Percentiles rank a stretch among this genome's conserved stretches.
Conservation (phyloP, 2,888 invertebrate genomes). For the Xestobium rufovillosum region DNA sequence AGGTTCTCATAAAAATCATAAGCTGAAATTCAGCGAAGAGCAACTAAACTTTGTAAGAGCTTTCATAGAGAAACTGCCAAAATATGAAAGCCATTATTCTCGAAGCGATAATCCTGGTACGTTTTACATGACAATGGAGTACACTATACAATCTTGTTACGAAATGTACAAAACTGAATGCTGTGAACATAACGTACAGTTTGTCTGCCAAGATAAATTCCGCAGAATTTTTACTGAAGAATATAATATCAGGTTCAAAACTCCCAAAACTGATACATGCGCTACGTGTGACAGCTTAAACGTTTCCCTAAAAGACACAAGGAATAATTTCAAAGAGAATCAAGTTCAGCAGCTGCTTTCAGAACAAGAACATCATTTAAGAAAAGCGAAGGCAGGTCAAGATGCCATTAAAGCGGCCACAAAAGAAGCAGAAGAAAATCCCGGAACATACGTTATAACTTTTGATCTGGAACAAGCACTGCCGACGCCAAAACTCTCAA, state of each 20-base stretch:
- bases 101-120: conserved; percentile 13
- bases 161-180: conserved; percentile 12
- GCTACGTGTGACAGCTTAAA: conserved; percentile 14
- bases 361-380: conserved; percentile 13
- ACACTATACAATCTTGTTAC: conserved; percentile 11
- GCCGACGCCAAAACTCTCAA: conserved; percentile 14
- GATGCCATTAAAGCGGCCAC: conserved; percentile 11
- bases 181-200: not conserved
- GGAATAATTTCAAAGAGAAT: conserved; percentile 8
- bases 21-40: conserved; percentile 6
- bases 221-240: conserved; percentile 15
- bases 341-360: conserved; percentile 8
- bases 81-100: conserved; percentile 17
- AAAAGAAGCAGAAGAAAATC: conserved; percentile 11
- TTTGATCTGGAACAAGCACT: conserved; percentile 13
- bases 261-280: conserved; percentile 15
- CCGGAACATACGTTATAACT: conserved; percentile 10
- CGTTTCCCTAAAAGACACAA: conserved; percentile 10
- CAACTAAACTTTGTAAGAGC: conserved; percentile 8
- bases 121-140: conserved; percentile 12
- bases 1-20: conserved; percentile 11
- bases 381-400: conserved; percentile 17
- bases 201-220: conserved; percentile 13
- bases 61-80: conserved; percentile 14
- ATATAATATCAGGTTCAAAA: conserved; percentile 15